These are phyloP conservation scores for Tetranychus truncatus DNA, from an alignment of 2,888 invertebrate species.

Conservation along the genomic window DNA sequence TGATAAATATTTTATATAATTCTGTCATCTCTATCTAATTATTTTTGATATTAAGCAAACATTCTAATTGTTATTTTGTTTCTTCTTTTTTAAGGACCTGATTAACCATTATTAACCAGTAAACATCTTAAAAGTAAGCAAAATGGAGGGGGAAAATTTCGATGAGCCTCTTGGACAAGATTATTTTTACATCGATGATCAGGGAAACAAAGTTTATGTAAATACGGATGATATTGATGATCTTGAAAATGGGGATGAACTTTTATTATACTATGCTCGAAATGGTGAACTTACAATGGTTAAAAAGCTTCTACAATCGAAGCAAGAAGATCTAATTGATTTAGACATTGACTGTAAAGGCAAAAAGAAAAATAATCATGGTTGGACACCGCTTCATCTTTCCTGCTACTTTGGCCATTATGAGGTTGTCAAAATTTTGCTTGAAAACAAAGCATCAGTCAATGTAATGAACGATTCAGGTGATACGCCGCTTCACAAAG, in stretches of 20 bases:
- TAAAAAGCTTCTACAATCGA: constrained; percentile 39
- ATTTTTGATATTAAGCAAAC: no score
- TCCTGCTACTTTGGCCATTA: constrained; percentile 49
- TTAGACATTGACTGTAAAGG: constrained; percentile 48
- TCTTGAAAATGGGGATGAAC: constrained; percentile 37
- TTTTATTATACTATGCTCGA: constrained; percentile 43
- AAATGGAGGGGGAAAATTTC: neutral
- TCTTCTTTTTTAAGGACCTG: no score
- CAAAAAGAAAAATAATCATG: constrained; percentile 44
- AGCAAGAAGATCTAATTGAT: constrained; percentile 38
- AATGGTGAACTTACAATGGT: constrained; percentile 44
- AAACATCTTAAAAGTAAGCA: no score
- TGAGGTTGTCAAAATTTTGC: constrained; percentile 41
- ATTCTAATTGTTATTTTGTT: no score
- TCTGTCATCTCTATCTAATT: no score
- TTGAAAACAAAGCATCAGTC: constrained; percentile 42
- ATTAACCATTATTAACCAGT: no score
- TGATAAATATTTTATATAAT: no score
- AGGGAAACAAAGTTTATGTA: neutral
- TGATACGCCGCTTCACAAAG: constrained; percentile 48
- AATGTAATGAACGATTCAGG: constrained; percentile 46
- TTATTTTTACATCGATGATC: constrained; percentile 9
- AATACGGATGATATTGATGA: neutral
- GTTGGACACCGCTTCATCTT: constrained; percentile 49
- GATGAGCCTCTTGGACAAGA: neutral